Evolutionary conservation across 2,888 invertebrate species (phyloP).

Genomic region (Chrysodeixis includens): DNA sequence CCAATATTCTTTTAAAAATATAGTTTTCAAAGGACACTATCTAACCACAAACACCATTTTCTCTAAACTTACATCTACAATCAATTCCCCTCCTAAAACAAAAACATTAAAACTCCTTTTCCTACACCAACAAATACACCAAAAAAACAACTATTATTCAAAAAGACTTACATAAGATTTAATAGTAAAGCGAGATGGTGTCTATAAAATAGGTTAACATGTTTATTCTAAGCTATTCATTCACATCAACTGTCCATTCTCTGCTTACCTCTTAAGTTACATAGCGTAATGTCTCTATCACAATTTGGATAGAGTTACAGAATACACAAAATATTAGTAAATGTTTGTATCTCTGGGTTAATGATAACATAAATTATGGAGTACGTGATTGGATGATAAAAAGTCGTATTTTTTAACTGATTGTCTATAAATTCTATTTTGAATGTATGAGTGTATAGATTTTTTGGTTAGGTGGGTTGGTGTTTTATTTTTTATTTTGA

Average conservation of each 20-base stretch:
- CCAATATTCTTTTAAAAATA: too few relatives aligned
- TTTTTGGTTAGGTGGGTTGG: too few relatives aligned
- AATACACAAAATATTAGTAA: conserved; percentile 55
- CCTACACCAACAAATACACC: conserved; percentile 29
- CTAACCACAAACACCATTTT: too few relatives aligned
- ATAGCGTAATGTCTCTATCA: conserved; percentile 61
- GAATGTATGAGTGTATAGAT: too few relatives aligned
- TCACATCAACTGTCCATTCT: conserved; percentile 51
- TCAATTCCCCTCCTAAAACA: background rate
- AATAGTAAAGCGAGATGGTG: conserved; percentile 46
- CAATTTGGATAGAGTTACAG: conserved; percentile 46
- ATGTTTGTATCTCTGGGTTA: conserved; percentile 47
- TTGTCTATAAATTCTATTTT: too few relatives aligned
- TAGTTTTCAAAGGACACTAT: too few relatives aligned
- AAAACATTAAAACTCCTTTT: background rate
- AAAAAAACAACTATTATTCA: conserved; percentile 14
- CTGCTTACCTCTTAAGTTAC: conserved; percentile 57
- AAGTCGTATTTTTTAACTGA: too few relatives aligned
- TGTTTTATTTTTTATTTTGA: too few relatives aligned
- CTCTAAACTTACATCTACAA: too few relatives aligned
- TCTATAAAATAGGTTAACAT: conserved; percentile 61
- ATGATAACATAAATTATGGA: conserved; percentile 35
- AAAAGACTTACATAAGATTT: conserved; percentile 32
- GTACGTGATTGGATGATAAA: background rate
- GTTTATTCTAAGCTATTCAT: conserved; percentile 62